Conservation (phyloP, 64 coral and sea anemone species). For the Montipora capricornis region DNA sequence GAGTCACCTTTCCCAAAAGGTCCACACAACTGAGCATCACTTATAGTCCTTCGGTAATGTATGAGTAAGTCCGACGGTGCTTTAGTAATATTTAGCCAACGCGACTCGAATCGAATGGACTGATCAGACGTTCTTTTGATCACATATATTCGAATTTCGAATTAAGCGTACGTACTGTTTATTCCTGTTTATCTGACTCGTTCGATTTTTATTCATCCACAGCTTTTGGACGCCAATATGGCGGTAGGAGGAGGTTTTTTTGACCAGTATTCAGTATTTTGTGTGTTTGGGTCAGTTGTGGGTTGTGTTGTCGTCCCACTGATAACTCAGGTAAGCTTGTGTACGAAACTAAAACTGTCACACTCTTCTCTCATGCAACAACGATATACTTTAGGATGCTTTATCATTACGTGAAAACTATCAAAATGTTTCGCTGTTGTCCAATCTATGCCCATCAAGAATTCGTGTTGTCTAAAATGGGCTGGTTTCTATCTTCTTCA, state of each 20-base stretch:
- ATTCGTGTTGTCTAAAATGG: background rate
- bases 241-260: constrained; percentile 99
- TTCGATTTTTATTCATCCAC: background rate
- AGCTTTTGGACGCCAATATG: constrained; percentile 77
- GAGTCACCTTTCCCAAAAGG: background rate
- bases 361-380: background rate
- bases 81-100: background rate
- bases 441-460: background rate
- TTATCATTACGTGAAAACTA: background rate
- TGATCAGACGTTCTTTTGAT: constrained; percentile 61
- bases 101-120: background rate
- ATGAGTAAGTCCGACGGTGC: background rate
- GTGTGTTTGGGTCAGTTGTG: constrained; percentile 98
- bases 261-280: constrained; percentile 99
- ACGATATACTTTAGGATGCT: background rate
- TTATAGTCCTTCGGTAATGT: background rate
- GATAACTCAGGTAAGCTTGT: constrained; percentile 87
- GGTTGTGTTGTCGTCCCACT: constrained; percentile 98
- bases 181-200: constrained; percentile 22
- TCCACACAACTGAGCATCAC: background rate
- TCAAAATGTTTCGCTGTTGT: background rate
- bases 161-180: background rate
- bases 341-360: constrained; percentile 1
- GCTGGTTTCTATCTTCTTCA: constrained; percentile 20
- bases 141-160: constrained; percentile 26